These are phyloP conservation scores for Acropora tenuis DNA, from an alignment of 64 coral and sea anemone species.

Conservation along the genomic window DNA sequence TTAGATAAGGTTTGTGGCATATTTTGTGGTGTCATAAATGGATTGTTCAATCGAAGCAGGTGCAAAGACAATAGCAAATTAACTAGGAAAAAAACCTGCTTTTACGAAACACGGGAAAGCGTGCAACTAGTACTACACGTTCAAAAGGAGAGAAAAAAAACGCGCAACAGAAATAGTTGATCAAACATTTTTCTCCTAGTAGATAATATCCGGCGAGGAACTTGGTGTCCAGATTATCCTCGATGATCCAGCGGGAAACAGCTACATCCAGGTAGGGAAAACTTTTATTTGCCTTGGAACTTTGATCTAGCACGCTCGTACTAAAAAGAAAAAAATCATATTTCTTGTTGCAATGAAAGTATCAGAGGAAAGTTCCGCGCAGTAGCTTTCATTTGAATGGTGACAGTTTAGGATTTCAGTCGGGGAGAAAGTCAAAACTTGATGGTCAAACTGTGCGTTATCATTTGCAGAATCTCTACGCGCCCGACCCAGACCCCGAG, in stretches of 20 bases:
- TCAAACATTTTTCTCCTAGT: not conserved
- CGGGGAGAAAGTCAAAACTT: not conserved
- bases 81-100: too few species aligned
- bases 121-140: not conserved
- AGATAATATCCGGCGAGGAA: constrained; percentile 73
- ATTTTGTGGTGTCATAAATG: not conserved
- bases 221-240: constrained; percentile 78
- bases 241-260: constrained; percentile 95
- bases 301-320: not conserved
- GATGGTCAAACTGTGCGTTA: not conserved
- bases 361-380: too few species aligned
- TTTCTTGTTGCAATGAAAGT: not conserved
- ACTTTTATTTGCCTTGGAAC: not conserved
- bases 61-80: not conserved
- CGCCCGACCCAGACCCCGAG: constrained; percentile 91
- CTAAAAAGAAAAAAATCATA: not conserved
- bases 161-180: not conserved
- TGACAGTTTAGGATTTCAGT: too few species aligned
- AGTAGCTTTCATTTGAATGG: too few species aligned
- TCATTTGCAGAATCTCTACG: constrained; percentile 85
- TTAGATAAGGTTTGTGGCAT: constrained; percentile 46
- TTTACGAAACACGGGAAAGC: not conserved
- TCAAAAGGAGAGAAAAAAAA: not conserved
- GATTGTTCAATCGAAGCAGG: not conserved
- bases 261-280: constrained; percentile 89